Evolutionary conservation across 2,888 invertebrate species (phyloP), one percentile per base, ranked within the genome.

Genomic region (Diarsia rubi): DNA sequence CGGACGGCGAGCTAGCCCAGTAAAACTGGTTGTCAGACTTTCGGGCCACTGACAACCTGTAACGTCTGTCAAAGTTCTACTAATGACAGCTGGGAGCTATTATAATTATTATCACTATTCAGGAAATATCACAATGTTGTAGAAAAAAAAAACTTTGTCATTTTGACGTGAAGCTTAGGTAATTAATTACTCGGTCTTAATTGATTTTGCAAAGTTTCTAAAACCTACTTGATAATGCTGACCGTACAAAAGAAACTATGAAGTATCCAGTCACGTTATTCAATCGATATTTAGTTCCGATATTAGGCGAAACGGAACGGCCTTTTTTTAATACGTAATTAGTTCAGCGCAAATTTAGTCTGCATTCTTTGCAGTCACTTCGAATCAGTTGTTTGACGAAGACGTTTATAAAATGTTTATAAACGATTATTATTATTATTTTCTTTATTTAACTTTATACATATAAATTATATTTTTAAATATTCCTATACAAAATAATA

Each of bases 271-370:
- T 52, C n/a, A 24, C 12, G 67, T 83, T 81, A 79, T 69, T 49
- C 79, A 83, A 83, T 78, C 68, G 37, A 79, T 83, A 79, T 65
- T 82, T 52, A 62, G 66, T 82, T 79, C 70, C 66, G 67, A 67
- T 60, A 72, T 62, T 78, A 27, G 60, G 65, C 69, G 79, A 68
- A 81, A 79, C 68, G 83, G 79, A 81, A 81, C 79, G 79, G 4
- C 5, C 24, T 42, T 77, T 75, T 82, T 71, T 42, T 70, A 63
- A 59, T 67, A 52, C 45, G 31, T 82, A 65, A 77, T 62, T 52
- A 65, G 42, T 57, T 69, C 45, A 49, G 0, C 27, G n/a, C 21
- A 52, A 79, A 47, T 16, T 16, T 27, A 31, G 70, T n/a, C n/a
- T 72, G 24, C 57, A 44, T 49, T 37, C 11, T 70, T 78, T 70